Evolutionary conservation across 1,140 invertebrate species (phyloP).

Genomic region (Drosophila pectinifera): DNA sequence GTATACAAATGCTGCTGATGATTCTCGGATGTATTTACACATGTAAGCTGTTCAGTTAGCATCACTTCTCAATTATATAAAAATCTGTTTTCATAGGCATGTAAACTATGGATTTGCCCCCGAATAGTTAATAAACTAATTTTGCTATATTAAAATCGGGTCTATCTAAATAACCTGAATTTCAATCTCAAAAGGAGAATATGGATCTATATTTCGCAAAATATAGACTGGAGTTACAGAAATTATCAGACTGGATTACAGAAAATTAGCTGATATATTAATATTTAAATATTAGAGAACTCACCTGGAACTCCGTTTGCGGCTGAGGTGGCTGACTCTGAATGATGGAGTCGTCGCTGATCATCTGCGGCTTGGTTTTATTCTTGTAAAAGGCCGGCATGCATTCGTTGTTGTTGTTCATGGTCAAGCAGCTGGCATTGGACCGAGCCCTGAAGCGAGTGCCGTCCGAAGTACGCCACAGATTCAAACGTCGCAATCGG

Average conservation of each 20-base stretch:
- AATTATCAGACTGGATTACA: too few species aligned
- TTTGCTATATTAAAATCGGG: neutral
- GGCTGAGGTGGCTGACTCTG: slow-evolving; percentile 75
- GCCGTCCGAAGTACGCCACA: slow-evolving; percentile 60
- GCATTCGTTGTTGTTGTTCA: slow-evolving; percentile 56
- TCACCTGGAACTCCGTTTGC: slow-evolving; percentile 78
- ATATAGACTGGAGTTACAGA: neutral
- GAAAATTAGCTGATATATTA: too few species aligned
- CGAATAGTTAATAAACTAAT: neutral
- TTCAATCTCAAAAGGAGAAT: too few species aligned
- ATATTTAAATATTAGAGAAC: slow-evolving; percentile 4
- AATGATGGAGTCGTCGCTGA: slow-evolving; percentile 78
- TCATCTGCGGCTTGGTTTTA: slow-evolving; percentile 61
- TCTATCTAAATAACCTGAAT: neutral
- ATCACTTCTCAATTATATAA: too few species aligned
- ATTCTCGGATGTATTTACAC: too few species aligned
- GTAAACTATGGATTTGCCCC: too few species aligned
- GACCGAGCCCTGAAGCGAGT: slow-evolving; percentile 39
- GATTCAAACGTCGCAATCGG: slow-evolving; percentile 73
- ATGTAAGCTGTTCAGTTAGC: too few species aligned
- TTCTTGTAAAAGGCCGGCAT: slow-evolving; percentile 75
- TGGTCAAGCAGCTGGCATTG: slow-evolving; percentile 1
- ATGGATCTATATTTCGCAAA: neutral
- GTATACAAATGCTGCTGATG: too few species aligned
- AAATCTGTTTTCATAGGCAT: too few species aligned